Conservation (phyloP, 2,888 invertebrate species). For the Gisinianus flammeolus region DNA sequence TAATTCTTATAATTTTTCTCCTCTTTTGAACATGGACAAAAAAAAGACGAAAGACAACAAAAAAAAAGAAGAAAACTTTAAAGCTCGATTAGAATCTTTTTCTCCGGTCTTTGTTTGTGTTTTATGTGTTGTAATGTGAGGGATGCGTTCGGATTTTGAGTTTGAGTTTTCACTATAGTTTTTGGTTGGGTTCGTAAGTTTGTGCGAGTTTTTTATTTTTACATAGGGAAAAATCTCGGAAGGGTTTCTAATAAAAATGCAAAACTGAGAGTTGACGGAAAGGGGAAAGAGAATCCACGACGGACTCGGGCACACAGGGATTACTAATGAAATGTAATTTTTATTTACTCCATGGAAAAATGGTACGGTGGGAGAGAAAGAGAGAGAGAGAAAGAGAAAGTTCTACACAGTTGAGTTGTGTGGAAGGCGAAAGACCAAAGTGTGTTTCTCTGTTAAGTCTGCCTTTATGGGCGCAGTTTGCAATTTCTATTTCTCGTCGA, state of each 20-base stretch:
- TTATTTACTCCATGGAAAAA: conserved; percentile 20
- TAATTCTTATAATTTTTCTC: no score
- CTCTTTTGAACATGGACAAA: no score
- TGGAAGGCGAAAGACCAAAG: not conserved
- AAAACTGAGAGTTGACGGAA: not conserved
- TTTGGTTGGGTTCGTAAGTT: no score
- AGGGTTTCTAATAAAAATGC: not conserved
- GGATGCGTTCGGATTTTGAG: no score
- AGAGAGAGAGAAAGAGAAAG: not conserved
- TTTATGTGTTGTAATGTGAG: no score
- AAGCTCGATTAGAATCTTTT: no score
- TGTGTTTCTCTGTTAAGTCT: conserved; percentile 27
- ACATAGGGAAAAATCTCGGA: not conserved
- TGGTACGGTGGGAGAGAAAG: not conserved
- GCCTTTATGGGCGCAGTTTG: conserved; percentile 20
- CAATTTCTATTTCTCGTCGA: conserved; percentile 15
- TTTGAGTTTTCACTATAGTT: no score
- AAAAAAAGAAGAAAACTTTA: no score
- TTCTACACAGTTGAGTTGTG: no score
- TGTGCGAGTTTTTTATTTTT: no score
- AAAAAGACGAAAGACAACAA: no score
- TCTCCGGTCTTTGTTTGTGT: no score
- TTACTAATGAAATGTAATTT: conserved; percentile 18
- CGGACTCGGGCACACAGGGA: not conserved
- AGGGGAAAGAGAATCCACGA: not conserved